phyloP scores from a whole-genome alignment of 2,113 vertebrate genomes.

The Platichthys stellatus region DNA sequence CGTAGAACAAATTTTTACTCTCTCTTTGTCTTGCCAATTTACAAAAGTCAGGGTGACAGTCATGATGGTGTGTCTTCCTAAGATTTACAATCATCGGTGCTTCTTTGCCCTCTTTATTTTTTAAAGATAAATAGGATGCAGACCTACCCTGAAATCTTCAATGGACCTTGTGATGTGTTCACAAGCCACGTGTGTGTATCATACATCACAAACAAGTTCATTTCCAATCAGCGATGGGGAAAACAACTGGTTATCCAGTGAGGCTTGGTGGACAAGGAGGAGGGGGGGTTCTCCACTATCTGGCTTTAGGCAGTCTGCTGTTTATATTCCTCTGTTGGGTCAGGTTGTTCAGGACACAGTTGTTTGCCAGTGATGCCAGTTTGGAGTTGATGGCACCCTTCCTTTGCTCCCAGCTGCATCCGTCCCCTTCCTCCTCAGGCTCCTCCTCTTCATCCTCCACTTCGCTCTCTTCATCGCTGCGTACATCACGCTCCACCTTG shows the following conservation, averaged over 20 bases:
- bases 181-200: slow-evolving; percentile 7
- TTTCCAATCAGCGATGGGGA: background rate
- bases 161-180: slow-evolving; percentile 31
- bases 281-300: slow-evolving; percentile 64
- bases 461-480: slow-evolving; percentile 92
- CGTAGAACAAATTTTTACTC: background rate
- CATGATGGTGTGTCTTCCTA: background rate
- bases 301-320: slow-evolving; percentile 80
- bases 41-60: background rate
- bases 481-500: slow-evolving; percentile 90
- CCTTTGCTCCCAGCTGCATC: slow-evolving; percentile 69
- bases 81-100: slow-evolving; percentile 42
- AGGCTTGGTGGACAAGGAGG: background rate
- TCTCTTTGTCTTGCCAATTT: slow-evolving; percentile 1
- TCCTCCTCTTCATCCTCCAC: slow-evolving; percentile 84
- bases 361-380: slow-evolving; percentile 74
- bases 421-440: slow-evolving; percentile 55
- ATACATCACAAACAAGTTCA: slow-evolving; percentile 10
- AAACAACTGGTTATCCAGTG: background rate
- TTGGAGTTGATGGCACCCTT: slow-evolving; percentile 72
- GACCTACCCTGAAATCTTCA: slow-evolving; percentile 56
- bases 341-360: slow-evolving; percentile 80
- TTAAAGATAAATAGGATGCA: slow-evolving; percentile 23
- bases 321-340: slow-evolving; percentile 77
- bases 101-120: slow-evolving; percentile 10